These are phyloP conservation scores for Hydrozoanthus gracilis DNA, from an alignment of 92 coral and sea anemone species.

Conservation along the genomic window DNA sequence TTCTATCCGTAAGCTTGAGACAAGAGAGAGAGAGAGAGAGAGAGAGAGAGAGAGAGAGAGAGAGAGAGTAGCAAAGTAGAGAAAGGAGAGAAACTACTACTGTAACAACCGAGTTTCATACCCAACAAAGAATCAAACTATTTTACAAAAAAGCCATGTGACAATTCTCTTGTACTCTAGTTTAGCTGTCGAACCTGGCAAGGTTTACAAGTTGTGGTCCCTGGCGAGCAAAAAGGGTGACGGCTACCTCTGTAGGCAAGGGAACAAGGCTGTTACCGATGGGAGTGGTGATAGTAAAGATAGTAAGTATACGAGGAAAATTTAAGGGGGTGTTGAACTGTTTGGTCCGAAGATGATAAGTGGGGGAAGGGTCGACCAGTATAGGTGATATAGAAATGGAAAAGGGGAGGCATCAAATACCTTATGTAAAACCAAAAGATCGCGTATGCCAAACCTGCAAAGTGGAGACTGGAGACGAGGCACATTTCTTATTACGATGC, in stretches of 20 bases:
- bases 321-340: background rate
- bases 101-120: background rate
- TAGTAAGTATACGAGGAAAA: background rate
- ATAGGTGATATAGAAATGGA: too few species aligned
- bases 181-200: background rate
- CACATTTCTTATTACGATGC: too few species aligned
- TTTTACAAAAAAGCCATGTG: background rate
- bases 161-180: background rate
- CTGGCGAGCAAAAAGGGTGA: slow-evolving; percentile 5
- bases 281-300: slow-evolving; percentile 26
- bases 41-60: too few species aligned
- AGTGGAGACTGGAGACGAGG: too few species aligned
- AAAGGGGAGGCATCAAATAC: too few species aligned
- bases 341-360: background rate
- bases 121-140: too few species aligned
- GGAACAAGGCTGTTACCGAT: background rate
- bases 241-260: slow-evolving; percentile 12
- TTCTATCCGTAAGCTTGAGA: too few species aligned
- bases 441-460: too few species aligned
- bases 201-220: slow-evolving; percentile 26
- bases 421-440: too few species aligned
- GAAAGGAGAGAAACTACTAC: background rate
- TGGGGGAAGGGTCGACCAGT: too few species aligned
- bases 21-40: too few species aligned
- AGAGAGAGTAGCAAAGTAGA: too few species aligned